Conservation (phyloP, 2,888 invertebrate species). For the Melieria omissa region DNA sequence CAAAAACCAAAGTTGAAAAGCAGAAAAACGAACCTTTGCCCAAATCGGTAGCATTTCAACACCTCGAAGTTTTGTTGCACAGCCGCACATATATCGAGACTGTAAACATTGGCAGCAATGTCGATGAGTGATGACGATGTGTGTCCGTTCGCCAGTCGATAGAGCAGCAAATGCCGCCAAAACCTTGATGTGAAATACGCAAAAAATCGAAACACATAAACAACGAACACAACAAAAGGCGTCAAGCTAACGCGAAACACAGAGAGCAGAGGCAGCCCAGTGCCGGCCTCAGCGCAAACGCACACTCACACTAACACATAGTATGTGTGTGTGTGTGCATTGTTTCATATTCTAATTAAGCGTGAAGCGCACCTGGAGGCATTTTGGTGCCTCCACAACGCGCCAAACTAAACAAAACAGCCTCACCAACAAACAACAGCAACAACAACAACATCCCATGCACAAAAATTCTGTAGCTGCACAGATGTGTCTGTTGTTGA, state of each 20-base stretch:
- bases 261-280: not conserved
- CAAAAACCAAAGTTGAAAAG: too few species aligned
- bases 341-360: conserved; percentile 60
- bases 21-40: too few species aligned
- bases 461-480: conserved; percentile 22
- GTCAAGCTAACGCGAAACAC: conserved; percentile 9
- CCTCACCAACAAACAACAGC: conserved; percentile 27
- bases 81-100: too few species aligned
- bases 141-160: too few species aligned
- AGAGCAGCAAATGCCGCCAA: too few species aligned
- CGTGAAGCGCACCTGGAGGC: conserved; percentile 67
- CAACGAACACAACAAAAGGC: conserved; percentile 7
- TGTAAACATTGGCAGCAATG: too few species aligned
- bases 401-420: conserved; percentile 19
- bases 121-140: too few species aligned
- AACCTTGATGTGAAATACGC: too few species aligned
- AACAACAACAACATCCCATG: conserved; percentile 30
- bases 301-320: not conserved
- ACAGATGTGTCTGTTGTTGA: not conserved
- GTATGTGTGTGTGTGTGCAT: conserved; percentile 3
- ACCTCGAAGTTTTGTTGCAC: too few species aligned
- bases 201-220: too few species aligned
- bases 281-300: not conserved
- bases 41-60: too few species aligned
- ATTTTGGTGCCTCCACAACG: conserved; percentile 53